phyloP scores from a whole-genome alignment of 2,113 vertebrate genomes.

The Limnothrissa miodon region DNA sequence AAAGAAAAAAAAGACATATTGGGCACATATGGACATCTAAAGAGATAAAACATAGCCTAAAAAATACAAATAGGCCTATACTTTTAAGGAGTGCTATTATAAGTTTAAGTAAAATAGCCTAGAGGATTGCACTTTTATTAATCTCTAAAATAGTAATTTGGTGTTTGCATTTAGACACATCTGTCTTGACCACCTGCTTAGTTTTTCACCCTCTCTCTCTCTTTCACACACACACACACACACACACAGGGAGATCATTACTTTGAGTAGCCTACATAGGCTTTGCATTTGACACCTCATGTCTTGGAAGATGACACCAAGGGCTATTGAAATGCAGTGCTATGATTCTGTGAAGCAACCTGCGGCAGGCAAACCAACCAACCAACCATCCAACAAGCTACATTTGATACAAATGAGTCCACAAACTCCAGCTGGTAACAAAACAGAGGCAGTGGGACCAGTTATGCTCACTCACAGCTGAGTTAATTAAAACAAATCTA shows the following conservation, averaged over 20 bases:
- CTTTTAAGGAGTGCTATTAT: too few species aligned
- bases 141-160: too few species aligned
- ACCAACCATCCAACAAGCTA: not conserved
- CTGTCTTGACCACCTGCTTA: not conserved
- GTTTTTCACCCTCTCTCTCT: not conserved
- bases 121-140: too few species aligned
- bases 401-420: not conserved
- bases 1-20: not conserved
- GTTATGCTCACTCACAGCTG: too few species aligned
- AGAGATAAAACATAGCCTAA: not conserved
- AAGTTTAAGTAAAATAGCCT: too few species aligned
- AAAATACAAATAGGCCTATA: not conserved
- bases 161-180: not conserved
- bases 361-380: not conserved
- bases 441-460: too few species aligned
- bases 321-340: not conserved
- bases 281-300: not conserved
- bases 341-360: not conserved
- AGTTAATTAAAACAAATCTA: too few species aligned
- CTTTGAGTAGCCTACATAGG: too few species aligned
- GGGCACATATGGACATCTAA: not conserved
- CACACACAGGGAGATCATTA: not conserved
- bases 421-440: too few species aligned
- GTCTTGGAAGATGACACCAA: not conserved
- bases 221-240: not conserved